Base-by-base conservation (phyloP, 2,797 vertebrate species). In the Stomatorhinus walkeri region DNA sequence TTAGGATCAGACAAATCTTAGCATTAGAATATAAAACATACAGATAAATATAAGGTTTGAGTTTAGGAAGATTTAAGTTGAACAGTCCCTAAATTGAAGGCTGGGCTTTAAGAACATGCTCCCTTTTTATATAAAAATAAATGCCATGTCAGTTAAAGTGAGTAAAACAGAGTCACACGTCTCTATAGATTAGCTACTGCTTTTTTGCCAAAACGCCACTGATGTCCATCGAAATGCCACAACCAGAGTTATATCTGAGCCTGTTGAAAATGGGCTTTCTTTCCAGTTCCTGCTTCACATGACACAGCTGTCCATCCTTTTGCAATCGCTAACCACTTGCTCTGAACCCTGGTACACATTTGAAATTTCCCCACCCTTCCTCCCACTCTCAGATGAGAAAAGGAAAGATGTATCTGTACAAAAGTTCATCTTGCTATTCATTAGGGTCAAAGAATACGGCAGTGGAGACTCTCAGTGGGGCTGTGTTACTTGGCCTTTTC, bases 401-500 rank as follows among this genome's bases (percentile, higher is more conserved):
- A 90, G 32, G 88, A 91, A 88, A 90, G 40, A 83, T 88, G 10
- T 48, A 92, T 92, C 85, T 89, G 88, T 87, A 86, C 90, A 32
- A 2, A 89, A 89, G 89, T 89, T 89, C 84, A 87, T 81, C 87
- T 89, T 49, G 48, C 64, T 85, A 76, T 52, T 88, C 49, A 72
- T 49, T 86, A 81, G 88, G 19, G 90, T 91, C 48, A 85, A 79
- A 87, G 84, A 54, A 64, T 46, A 28, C 12, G 85, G 90, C 91
- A 93, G 28, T 79, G 86, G 61, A 88, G 90, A 90, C 91, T 90
- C 92, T 87, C 90, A 89, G 89, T 64, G 89, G 90, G 90, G 81
- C 91, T 87, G n/a, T 88, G 89, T 96, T 96, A 99, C 96, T 99
- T 99, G 95, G 96, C 91, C 95, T 98, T 98, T 90, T 97, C 97